Evolutionary conservation across 2,797 vertebrate genomes (phyloP).

Genomic region (Dryobates pubescens): DNA sequence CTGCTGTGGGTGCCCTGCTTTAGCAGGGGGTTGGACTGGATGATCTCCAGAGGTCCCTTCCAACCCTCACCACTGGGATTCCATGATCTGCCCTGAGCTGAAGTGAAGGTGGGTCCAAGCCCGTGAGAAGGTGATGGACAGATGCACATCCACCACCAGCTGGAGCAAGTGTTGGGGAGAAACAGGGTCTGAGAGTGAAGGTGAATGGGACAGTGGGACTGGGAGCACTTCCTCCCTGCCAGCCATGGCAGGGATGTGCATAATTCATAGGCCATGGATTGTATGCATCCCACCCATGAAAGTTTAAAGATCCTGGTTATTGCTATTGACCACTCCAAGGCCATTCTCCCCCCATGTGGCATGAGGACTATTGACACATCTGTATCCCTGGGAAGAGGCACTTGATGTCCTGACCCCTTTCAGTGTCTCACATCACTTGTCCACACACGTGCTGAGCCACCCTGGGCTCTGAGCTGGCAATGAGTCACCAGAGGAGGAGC

Average conservation of each 20-base stretch:
- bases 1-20: too few species aligned
- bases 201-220: neutral
- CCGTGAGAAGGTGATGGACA: neutral
- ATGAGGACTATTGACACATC: neutral
- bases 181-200: neutral
- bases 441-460: accelerated
- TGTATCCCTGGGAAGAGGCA: neutral
- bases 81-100: neutral
- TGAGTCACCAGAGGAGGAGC: accelerated
- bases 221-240: neutral
- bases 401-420: neutral
- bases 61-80: too few species aligned
- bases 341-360: neutral
- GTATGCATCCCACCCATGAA: constrained; percentile 52
- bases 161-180: neutral
- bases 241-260: constrained; percentile 6
- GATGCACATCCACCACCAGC: neutral
- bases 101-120: accelerated
- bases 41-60: too few species aligned
- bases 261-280: constrained; percentile 66
- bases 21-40: too few species aligned
- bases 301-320: constrained; percentile 50
- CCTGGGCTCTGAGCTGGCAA: neutral
- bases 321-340: constrained; percentile 47
- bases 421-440: neutral